Conservation (phyloP, 2,797 vertebrate genomes). For the Eulemur rubriventer region DNA sequence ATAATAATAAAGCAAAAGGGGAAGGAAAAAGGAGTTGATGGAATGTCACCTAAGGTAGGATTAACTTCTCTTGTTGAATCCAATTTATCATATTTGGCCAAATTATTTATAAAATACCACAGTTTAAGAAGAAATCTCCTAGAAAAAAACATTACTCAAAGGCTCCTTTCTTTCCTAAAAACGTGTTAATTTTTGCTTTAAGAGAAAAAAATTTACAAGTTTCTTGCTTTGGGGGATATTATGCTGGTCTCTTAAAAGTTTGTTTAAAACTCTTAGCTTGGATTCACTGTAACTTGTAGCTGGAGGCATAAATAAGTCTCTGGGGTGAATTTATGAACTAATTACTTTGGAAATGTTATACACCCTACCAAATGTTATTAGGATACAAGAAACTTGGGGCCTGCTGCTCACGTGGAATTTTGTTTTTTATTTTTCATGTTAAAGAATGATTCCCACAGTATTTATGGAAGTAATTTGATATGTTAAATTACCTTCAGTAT, state of each 20-base stretch:
- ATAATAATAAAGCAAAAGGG: neutral
- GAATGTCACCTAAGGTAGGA: neutral
- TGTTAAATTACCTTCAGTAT: neutral
- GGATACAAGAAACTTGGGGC: neutral
- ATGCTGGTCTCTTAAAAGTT: neutral
- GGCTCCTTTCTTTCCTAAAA: neutral
- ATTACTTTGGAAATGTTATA: neutral
- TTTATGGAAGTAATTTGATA: neutral
- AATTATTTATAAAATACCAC: slow-evolving; percentile 8
- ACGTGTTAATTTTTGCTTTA: neutral
- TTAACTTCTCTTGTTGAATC: neutral
- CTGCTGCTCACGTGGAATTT: neutral
- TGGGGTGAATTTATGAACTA: neutral
- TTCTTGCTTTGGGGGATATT: neutral
- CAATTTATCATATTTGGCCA: neutral
- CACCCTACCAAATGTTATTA: neutral
- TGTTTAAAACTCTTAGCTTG: neutral
- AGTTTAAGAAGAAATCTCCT: neutral
- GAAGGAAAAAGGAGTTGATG: neutral
- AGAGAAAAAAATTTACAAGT: neutral
- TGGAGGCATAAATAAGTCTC: neutral
- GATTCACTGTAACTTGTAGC: neutral
- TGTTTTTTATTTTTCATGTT: neutral
- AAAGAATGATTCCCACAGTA: neutral
- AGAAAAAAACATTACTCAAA: neutral